Evolutionary conservation across 2,888 invertebrate genomes (phyloP).

Genomic region (Diogma glabrata): DNA sequence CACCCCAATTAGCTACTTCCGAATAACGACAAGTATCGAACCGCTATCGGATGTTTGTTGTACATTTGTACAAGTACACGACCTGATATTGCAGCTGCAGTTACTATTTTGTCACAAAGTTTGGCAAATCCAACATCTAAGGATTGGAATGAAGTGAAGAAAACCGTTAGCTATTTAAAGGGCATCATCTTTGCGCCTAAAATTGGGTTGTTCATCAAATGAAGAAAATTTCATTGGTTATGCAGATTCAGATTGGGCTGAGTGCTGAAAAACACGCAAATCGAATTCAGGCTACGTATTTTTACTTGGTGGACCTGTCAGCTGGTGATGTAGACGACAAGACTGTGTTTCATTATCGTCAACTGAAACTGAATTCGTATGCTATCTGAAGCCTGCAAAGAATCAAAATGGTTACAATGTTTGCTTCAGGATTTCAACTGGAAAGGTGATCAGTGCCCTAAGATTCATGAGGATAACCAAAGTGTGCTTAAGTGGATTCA

Average conservation of each 20-base stretch:
- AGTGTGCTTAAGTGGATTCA: neutral
- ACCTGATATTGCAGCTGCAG: neutral
- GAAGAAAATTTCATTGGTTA: neutral
- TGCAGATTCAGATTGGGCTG: neutral
- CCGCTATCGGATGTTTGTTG: neutral
- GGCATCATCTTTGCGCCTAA: neutral
- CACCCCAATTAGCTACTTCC: neutral
- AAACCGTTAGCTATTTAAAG: neutral
- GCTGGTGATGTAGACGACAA: neutral
- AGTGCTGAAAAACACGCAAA: neutral
- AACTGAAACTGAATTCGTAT: neutral
- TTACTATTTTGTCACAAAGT: neutral
- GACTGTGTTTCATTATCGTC: neutral
- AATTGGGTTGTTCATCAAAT: neutral
- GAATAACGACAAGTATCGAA: neutral
- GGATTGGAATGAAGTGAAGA: slow-evolving; percentile 1
- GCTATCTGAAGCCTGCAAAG: neutral
- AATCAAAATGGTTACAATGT: neutral
- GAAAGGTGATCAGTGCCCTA: neutral
- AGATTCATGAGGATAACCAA: neutral
- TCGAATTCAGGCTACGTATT: neutral
- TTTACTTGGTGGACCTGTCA: neutral
- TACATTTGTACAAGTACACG: neutral
- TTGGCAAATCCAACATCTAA: neutral
- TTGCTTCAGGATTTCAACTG: neutral